Percentiles rank a stretch among this genome's conserved stretches.
These are phyloP conservation scores for Fregetta grallaria DNA, from an alignment of 2,113 vertebrate genomes.

Conservation along the genomic window DNA sequence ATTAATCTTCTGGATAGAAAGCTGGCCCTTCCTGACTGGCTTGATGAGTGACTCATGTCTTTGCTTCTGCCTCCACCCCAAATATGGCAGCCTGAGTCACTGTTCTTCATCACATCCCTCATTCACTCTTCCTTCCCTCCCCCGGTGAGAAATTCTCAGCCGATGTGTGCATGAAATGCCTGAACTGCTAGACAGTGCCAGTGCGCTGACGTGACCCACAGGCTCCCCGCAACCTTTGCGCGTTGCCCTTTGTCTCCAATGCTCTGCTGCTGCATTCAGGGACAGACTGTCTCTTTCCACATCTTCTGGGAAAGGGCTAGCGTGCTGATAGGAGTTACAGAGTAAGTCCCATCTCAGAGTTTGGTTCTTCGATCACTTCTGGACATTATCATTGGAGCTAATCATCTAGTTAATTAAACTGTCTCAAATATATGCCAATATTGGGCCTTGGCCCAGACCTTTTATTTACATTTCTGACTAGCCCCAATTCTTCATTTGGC, in stretches of 20 bases:
- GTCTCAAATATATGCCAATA: not conserved
- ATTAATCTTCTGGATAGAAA: conserved; percentile 8
- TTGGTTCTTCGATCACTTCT: not conserved
- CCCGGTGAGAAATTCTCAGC: not conserved
- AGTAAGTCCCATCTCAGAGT: not conserved
- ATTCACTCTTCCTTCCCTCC: not conserved
- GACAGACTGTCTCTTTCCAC: not conserved
- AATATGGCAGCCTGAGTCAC: conserved; percentile 15
- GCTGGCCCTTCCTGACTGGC: not conserved
- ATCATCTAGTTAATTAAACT: not conserved
- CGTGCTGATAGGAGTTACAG: not conserved
- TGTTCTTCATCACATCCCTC: not conserved
- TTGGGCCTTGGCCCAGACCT: not conserved
- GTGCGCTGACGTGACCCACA: fast-evolving
- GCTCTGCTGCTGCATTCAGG: not conserved
- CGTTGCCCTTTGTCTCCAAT: fast-evolving
- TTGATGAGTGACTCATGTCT: conserved; percentile 52
- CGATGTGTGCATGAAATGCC: not conserved
- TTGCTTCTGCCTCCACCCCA: not conserved
- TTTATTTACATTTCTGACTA: not conserved
- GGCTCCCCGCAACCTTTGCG: not conserved
- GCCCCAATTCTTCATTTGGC: not conserved
- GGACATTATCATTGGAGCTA: not conserved
- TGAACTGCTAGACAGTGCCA: not conserved
- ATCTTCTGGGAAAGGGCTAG: not conserved